Conservation (phyloP, 2,888 invertebrate species). For the Tolmerus cingulatus region DNA sequence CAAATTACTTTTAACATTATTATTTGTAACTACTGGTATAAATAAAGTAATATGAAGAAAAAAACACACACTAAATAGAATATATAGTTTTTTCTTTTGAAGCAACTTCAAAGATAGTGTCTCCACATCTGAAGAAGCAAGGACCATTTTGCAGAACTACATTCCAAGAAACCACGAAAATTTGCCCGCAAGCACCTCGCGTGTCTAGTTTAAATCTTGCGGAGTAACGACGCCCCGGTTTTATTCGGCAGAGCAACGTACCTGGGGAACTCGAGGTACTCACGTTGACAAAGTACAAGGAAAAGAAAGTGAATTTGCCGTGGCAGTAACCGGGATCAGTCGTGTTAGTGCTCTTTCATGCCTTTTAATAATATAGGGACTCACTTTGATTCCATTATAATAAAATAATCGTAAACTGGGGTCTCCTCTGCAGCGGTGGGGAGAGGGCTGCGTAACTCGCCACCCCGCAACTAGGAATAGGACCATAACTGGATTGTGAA, state of each 20-base stretch:
- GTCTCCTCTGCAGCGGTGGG: neutral
- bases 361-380: conserved; percentile 46
- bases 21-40: neutral
- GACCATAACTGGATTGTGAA: conserved; percentile 44
- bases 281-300: neutral
- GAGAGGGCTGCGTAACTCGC: conserved; percentile 40
- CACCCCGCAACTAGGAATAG: conserved; percentile 33
- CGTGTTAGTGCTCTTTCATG: conserved; percentile 44
- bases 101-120: neutral
- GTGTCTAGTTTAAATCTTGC: neutral
- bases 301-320: neutral
- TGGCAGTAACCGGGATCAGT: neutral
- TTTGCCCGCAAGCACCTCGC: neutral
- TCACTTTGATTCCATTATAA: conserved; percentile 49
- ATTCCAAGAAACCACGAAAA: neutral
- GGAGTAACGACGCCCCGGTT: neutral
- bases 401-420: conserved; percentile 49
- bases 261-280: neutral
- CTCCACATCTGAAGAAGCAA: neutral
- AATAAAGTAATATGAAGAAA: neutral
- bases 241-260: neutral
- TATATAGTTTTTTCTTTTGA: neutral
- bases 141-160: neutral
- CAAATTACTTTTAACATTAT: neutral
- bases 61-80: neutral